Evolutionary conservation across 1,140 invertebrate genomes (phyloP).

Genomic region (Capitella teleta): DNA sequence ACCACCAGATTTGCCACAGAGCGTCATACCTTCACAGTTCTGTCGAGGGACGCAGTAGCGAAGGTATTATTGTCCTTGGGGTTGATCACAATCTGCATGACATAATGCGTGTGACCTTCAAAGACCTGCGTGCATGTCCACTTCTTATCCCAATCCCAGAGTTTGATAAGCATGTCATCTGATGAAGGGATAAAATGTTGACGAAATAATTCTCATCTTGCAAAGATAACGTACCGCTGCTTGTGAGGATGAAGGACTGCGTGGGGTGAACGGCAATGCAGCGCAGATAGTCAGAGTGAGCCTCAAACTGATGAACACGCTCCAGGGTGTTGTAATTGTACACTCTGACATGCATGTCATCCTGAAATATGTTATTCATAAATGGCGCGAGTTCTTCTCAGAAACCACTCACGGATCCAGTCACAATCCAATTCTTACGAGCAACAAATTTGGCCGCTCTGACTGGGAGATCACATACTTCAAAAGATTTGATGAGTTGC

Average conservation of each 20-base stretch:
- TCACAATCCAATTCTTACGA: conserved; percentile 96
- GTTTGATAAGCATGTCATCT: conserved; percentile 98
- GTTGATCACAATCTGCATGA: conserved; percentile 99
- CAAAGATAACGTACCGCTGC: conserved; percentile 70
- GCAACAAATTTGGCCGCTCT: conserved; percentile 89
- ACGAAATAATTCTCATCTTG: too few relatives aligned
- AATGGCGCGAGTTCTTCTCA: too few relatives aligned
- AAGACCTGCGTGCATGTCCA: conserved; percentile 91
- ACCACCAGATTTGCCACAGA: not conserved
- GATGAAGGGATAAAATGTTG: conserved; percentile 21
- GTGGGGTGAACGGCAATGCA: conserved; percentile 95
- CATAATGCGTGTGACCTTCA: conserved; percentile 89
- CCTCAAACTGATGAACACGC: conserved; percentile 88
- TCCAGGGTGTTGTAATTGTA: conserved; percentile 99
- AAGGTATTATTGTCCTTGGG: conserved; percentile 99
- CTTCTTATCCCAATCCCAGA: conserved; percentile 99
- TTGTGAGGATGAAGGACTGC: conserved; percentile 90
- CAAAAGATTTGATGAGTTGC: conserved; percentile 84
- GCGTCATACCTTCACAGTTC: conserved; percentile 75
- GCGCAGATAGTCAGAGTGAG: conserved; percentile 95
- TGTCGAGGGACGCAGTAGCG: conserved; percentile 93
- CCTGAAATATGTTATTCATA: conserved; percentile 23
- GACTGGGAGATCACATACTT: conserved; percentile 90
- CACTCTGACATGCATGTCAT: conserved; percentile 66
- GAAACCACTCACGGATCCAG: conserved; percentile 92